Conservation (phyloP, 2,113 vertebrate genomes). For the Panthera uncia region DNA sequence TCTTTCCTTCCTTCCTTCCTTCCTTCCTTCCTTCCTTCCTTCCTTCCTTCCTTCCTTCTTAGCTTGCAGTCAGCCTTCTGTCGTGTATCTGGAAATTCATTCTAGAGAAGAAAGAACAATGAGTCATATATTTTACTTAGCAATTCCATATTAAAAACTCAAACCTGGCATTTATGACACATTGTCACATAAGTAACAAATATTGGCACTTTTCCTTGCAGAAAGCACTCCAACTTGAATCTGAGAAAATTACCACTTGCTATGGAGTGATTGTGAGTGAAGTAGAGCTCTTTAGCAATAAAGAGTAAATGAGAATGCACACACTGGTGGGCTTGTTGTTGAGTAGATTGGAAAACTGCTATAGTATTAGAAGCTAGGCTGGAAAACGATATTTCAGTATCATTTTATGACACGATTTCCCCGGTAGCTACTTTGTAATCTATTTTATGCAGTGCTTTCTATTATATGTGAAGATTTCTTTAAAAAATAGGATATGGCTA, state of each 20-base stretch:
- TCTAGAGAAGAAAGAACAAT: background rate
- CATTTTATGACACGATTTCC: background rate
- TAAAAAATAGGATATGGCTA: background rate
- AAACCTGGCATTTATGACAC: background rate
- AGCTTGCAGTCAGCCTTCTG: background rate
- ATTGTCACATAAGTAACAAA: background rate
- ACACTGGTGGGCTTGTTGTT: background rate
- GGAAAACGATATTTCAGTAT: background rate
- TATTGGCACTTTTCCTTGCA: conserved; percentile 12
- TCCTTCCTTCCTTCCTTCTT: background rate
- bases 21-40: background rate
- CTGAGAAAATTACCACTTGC: background rate
- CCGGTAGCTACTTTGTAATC: background rate
- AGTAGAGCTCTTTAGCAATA: background rate
- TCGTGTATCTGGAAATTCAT: background rate
- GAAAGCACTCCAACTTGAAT: background rate
- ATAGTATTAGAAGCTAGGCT: background rate
- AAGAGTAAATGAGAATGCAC: background rate
- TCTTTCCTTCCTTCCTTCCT: background rate
- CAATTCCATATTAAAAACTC: background rate
- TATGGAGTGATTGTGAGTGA: background rate
- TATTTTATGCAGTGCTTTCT: background rate
- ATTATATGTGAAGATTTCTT: conserved; percentile 4
- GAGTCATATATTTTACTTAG: background rate
- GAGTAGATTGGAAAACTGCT: background rate